Evolutionary conservation across 2,113 vertebrate species (phyloP), one percentile per base, ranked within the genome.

Genomic region (Mohoua ochrocephala): DNA sequence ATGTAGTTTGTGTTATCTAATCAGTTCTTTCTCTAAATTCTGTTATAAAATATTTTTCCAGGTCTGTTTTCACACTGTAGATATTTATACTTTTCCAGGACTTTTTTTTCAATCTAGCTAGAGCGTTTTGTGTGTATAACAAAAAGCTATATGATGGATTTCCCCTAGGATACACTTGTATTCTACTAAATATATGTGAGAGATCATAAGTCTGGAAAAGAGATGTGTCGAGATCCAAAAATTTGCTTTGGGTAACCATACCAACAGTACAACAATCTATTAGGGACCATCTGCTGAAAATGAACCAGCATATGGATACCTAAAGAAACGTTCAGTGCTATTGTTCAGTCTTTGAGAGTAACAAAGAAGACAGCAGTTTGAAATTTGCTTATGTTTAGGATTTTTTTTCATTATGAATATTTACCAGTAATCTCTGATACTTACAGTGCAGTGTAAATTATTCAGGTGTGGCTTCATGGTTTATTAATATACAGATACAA

Each of bases 231-330:
- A 57, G 49, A 86, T 81, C 14, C 44, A 75, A 56, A 93, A 91
- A 68, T 84, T 81, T 75, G 30, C 73, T 95, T 82, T 94, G 86
- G n/a, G 80, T 94, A 96, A 92, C 95, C 92, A 94, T 95, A 95
- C 54, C 89, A 94, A 84, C 93, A 89, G 80, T 78, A 75, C 45
- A 89, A 75, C 63, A 91, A 70, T 75, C 60, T 89, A 95, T 91
- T 93, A 95, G 45, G 47, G 65, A 69, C 96, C 95, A 95, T 97
- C 95, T 97, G 95, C 84, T 95, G 87, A 92, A 96, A 95, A 95
- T 41, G 70, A 95, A 64, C 39, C 35, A 94, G 56, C 95, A 97
- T 92, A 94, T 91, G 96, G 91, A 79, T 69, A 95, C 69, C 41
- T 91, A 78, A 87, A 89, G 60, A 88, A 92, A 87, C 42, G 19